Percentiles rank a stretch among this genome's conserved stretches.
Conservation (phyloP, 2,797 vertebrate genomes). For the Sebastes iracundus region DNA sequence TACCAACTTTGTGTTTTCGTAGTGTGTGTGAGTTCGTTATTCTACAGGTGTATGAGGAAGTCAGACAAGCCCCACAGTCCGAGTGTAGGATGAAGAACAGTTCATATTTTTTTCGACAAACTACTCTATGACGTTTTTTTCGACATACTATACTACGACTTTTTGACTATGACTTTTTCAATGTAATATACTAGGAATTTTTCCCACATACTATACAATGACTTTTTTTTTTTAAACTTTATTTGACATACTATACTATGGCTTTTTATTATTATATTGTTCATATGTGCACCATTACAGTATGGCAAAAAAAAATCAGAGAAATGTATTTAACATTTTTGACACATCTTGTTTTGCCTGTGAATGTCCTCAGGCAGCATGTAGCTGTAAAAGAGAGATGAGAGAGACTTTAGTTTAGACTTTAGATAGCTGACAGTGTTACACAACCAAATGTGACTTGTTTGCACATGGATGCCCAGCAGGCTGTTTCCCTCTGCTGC, state of each 20-base stretch:
- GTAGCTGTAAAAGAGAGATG: neutral
- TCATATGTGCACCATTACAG: neutral
- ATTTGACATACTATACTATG: neutral
- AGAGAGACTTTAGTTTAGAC: constrained; percentile 10
- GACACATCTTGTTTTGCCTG: neutral
- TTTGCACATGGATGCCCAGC: constrained; percentile 43
- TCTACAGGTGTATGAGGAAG: no score
- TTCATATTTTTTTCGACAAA: no score
- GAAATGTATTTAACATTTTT: neutral
- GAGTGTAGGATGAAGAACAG: no score
- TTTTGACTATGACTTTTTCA: neutral
- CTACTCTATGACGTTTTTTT: no score
- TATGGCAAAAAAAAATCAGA: neutral
- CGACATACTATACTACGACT: neutral
- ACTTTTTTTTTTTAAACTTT: no score
- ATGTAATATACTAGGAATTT: no score
- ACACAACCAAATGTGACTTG: constrained; percentile 53
- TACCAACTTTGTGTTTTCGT: no score
- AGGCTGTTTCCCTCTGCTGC: constrained; percentile 43
- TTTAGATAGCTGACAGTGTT: constrained; percentile 39
- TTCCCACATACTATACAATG: no score
- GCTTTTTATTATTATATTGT: neutral
- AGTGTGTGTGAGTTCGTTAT: no score
- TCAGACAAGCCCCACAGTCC: no score
- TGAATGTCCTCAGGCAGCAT: neutral